Conservation (phyloP, 2,888 invertebrate genomes). For the Acheta domesticus region DNA sequence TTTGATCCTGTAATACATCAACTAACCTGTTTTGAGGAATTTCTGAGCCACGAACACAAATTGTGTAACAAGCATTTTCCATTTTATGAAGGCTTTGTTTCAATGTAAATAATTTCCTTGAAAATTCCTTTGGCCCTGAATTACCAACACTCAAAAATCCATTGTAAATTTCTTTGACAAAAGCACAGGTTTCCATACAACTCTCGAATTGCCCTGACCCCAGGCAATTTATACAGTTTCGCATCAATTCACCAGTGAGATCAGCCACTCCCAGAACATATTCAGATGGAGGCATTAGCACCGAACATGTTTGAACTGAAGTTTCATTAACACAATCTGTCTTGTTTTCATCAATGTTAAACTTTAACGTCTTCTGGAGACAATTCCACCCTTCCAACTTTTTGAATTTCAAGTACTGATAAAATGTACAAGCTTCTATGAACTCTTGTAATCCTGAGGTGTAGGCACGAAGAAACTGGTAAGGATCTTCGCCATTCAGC, state of each 20-base stretch:
- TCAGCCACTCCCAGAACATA: conserved; percentile 79
- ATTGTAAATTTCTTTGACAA: conserved; percentile 50
- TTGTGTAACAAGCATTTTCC: conserved; percentile 77
- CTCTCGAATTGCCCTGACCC: conserved; percentile 69
- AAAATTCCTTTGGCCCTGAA: conserved; percentile 59
- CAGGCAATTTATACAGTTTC: conserved; percentile 78
- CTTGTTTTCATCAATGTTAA: conserved; percentile 39
- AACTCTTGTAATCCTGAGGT: conserved; percentile 70
- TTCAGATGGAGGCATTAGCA: conserved; percentile 50
- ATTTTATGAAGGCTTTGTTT: conserved; percentile 76
- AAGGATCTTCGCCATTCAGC: conserved; percentile 66
- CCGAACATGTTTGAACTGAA: conserved; percentile 27
- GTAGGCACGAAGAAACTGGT: conserved; percentile 65
- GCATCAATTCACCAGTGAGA: conserved; percentile 87
- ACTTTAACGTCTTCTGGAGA: conserved; percentile 56
- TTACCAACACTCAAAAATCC: conserved; percentile 51
- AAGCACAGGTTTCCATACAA: conserved; percentile 67
- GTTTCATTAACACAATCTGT: not conserved
- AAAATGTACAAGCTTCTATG: conserved; percentile 79
- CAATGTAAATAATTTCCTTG: conserved; percentile 67
- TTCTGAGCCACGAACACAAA: conserved; percentile 76
- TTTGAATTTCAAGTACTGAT: conserved; percentile 62
- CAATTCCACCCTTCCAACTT: conserved; percentile 59
- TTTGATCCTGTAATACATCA: conserved; percentile 50
- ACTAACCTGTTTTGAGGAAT: conserved; percentile 67